A percentile compares a stretch with the other conserved stretches of the same genome.
phyloP scores from a whole-genome alignment of 2,888 invertebrate genomes.

The Cacoxenus indagator region DNA sequence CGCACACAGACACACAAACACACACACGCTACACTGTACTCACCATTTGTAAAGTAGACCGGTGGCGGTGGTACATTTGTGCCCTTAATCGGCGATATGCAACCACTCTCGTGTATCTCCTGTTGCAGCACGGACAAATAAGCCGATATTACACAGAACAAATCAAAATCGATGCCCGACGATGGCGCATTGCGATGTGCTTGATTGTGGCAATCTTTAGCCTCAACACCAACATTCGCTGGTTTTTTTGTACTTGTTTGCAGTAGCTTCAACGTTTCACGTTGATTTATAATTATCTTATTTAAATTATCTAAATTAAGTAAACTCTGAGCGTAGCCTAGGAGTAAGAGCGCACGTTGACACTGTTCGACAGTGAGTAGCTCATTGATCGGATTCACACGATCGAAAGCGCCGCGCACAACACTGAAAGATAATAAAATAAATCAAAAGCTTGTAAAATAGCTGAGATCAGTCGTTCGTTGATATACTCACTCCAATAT shows the following conservation, averaged over 20 bases:
- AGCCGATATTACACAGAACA: conserved; percentile 70
- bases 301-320: conserved; percentile 68
- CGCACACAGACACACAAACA: background rate
- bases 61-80: conserved; percentile 71
- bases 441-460: background rate
- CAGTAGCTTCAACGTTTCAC: conserved; percentile 59
- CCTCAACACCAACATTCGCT: conserved; percentile 9
- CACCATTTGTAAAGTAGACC: conserved; percentile 70
- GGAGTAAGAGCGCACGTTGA: conserved; percentile 69
- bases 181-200: conserved; percentile 19
- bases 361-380: conserved; percentile 69
- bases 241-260: conserved; percentile 49
- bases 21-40: background rate
- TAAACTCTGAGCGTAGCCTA: conserved; percentile 70
- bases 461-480: background rate
- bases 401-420: conserved; percentile 71
- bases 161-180: conserved; percentile 67
- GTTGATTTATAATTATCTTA: conserved; percentile 66
- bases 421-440: conserved; percentile 52
- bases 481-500: conserved; percentile 75
- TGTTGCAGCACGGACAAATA: conserved; percentile 70
- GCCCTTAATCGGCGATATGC: conserved; percentile 71
- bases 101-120: conserved; percentile 71
- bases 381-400: conserved; percentile 66
- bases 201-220: conserved; percentile 6